Percentiles rank a stretch among this genome's conserved stretches.
phyloP scores from a whole-genome alignment of 2,888 invertebrate genomes.

The Yponomeuta malinellus region DNA sequence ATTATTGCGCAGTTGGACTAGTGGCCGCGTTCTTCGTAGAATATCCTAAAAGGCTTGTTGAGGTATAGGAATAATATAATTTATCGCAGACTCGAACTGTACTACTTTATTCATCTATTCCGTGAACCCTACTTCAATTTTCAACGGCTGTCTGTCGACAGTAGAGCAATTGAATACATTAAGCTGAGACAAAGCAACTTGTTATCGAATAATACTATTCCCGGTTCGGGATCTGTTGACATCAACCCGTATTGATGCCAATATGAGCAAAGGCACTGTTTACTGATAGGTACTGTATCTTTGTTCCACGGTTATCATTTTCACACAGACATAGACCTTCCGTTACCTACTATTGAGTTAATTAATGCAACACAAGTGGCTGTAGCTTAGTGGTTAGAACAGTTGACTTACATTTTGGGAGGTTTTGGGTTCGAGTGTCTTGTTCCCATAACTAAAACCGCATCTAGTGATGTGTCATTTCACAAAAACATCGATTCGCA shows the following conservation, averaged over 20 bases:
- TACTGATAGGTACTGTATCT: background rate
- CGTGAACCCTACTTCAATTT: background rate
- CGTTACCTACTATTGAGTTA: too few relatives aligned
- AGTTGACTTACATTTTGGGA: too few relatives aligned
- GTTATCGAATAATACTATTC: background rate
- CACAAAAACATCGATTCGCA: too few relatives aligned
- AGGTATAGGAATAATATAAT: background rate
- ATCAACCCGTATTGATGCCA: background rate
- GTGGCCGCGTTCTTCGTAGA: background rate
- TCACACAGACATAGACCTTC: too few relatives aligned
- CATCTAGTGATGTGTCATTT: too few relatives aligned
- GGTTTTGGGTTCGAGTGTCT: too few relatives aligned
- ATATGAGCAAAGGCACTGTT: background rate
- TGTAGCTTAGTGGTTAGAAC: too few relatives aligned
- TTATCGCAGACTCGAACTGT: background rate
- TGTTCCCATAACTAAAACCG: too few relatives aligned
- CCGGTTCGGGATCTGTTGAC: background rate
- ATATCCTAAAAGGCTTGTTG: background rate
- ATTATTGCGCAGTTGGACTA: too few relatives aligned
- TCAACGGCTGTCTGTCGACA: background rate
- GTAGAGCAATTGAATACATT: slow-evolving; percentile 1
- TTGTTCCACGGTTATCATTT: too few relatives aligned
- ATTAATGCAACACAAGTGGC: too few relatives aligned
- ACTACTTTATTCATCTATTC: background rate
- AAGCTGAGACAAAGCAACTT: background rate